Conservation (phyloP, 2,113 vertebrate genomes). For the Microtus ochrogaster region DNA sequence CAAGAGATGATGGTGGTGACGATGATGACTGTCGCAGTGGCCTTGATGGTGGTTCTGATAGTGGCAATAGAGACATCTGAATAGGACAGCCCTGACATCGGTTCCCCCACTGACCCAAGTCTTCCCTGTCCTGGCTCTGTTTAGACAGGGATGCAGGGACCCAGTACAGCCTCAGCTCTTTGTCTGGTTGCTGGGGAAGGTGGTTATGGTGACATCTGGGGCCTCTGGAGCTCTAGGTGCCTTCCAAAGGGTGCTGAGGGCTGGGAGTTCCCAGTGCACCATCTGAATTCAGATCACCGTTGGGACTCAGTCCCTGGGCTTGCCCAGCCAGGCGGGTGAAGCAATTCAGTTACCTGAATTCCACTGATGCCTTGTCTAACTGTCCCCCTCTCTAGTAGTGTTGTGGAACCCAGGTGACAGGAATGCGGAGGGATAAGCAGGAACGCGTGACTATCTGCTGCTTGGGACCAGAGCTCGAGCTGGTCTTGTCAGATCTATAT, state of each 20-base stretch:
- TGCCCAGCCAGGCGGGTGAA: no score
- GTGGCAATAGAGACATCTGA: fast-evolving
- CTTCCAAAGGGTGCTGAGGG: not conserved
- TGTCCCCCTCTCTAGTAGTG: fast-evolving
- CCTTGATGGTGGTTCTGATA: not conserved
- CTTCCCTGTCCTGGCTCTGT: not conserved
- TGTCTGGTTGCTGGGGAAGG: not conserved
- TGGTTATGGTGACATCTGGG: not conserved
- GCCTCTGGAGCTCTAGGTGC: not conserved
- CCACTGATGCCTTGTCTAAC: not conserved
- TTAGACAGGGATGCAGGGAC: not conserved
- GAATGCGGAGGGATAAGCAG: not conserved
- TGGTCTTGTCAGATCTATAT: not conserved
- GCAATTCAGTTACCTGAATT: no score
- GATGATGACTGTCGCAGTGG: not conserved
- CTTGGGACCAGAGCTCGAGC: not conserved
- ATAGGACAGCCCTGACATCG: not conserved
- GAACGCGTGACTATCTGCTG: not conserved
- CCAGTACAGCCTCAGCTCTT: not conserved
- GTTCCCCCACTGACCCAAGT: not conserved
- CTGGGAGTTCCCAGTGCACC: no score
- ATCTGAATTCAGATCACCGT: not conserved
- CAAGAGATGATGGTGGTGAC: not conserved
- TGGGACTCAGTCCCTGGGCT: not conserved
- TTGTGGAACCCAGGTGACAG: no score